Evolutionary conservation across 2,113 vertebrate genomes (phyloP), one percentile per base, ranked within the genome.

Genomic region (Fregetta grallaria): DNA sequence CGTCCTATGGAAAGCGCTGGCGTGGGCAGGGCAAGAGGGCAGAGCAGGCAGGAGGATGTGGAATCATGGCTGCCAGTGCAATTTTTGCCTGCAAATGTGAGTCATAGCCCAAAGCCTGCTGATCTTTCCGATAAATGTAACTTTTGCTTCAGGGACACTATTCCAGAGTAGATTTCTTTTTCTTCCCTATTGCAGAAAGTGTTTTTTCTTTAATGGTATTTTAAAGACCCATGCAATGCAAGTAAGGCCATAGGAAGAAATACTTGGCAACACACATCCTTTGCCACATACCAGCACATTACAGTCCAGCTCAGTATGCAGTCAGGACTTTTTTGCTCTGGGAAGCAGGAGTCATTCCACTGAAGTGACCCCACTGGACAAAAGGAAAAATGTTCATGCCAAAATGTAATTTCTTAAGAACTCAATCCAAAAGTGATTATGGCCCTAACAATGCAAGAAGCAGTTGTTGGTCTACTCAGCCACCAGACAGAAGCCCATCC

Each of bases 101-200:
- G 74, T 95, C 93, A 94, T 17, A 76, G 75, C 25, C 92, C 83
- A 95, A 91, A 96, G 77, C 3, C 29, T 66, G 36, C 34, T 92
- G 70, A 82, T 89, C 61, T 82, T 84, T 81, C 70, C 0, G 2
- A 67, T 38, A 92, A 88, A 91, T 50, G 78, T 9, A 94, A 84
- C 66, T 79, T 62, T 76, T 56, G 29, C 88, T 94, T 94, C 27
- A 49, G 50, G 36, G 47, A 86, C 45, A 30, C 53, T 76, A 29
- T 26, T 65, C 62, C 27, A 45, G 49, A 73, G 49, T 42, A 67
- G 58, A 34, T 36, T 49, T 47, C 29, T 71, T 74, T 75, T 67
- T 45, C 34, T 6, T 85, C 17, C 49, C 40, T 68, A 27, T 40
- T 78, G 62, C 55, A 75, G 58, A 78, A 80, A 15, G 15, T 16